These are phyloP conservation scores for Beaufortia kweichowensis DNA, from an alignment of 2,113 vertebrate genomes.

Conservation along the genomic window DNA sequence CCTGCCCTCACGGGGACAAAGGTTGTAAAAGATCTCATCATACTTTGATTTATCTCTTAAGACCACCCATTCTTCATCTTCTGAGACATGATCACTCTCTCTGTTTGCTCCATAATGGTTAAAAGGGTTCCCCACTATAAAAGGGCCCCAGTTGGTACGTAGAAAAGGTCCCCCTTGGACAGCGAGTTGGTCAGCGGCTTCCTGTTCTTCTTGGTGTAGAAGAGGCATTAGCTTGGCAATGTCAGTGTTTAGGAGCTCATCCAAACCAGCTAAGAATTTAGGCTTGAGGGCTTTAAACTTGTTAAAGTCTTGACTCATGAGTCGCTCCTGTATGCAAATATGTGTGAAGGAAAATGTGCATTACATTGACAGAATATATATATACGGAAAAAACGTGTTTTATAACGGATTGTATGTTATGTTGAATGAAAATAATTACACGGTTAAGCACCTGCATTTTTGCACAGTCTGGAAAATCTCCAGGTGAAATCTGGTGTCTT, in stretches of 20 bases:
- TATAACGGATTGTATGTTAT: neutral
- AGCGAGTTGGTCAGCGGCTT: conserved; percentile 64
- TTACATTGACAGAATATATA: neutral
- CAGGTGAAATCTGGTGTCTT: conserved; percentile 82
- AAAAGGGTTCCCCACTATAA: conserved; percentile 74
- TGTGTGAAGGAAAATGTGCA: conserved; percentile 32
- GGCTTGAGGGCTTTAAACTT: conserved; percentile 85
- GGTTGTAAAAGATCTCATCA: conserved; percentile 89
- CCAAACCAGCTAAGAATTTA: conserved; percentile 79
- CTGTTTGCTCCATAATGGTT: conserved; percentile 52
- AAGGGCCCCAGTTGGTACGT: conserved; percentile 77
- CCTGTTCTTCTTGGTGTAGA: conserved; percentile 78
- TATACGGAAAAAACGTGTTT: neutral
- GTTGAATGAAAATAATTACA: too few relatives aligned
- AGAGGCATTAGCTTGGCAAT: conserved; percentile 86
- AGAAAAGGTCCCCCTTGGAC: conserved; percentile 82
- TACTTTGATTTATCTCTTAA: conserved; percentile 87
- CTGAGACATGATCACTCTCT: conserved; percentile 65
- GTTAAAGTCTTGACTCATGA: conserved; percentile 82
- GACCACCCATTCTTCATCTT: conserved; percentile 81
- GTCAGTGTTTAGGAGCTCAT: conserved; percentile 81
- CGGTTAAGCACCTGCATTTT: conserved; percentile 82
- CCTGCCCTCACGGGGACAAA: conserved; percentile 81
- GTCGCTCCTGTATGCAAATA: conserved; percentile 73
- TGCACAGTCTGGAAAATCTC: conserved; percentile 86